Base-by-base conservation (phyloP, 2,888 invertebrate genomes). In the Phengaris alcon region DNA sequence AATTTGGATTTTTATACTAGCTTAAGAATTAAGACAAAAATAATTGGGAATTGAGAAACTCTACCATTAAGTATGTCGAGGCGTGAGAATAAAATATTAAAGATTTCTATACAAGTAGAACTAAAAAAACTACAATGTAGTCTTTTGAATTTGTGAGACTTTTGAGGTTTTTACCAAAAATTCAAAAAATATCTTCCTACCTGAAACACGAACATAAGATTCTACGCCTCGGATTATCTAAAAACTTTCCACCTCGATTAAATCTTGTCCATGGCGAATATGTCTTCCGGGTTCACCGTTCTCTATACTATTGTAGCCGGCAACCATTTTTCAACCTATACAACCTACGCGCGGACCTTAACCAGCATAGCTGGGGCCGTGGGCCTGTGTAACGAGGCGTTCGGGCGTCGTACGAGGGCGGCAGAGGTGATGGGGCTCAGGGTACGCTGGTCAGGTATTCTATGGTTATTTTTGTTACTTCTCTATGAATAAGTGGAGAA, bases 391-490 rank as follows among this genome's bases (percentile, higher is more conserved):
- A 80, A 77, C 79, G 78, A 79, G 75, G 77, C 80, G 77, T 76
- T 75, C 77, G 55, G 72, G 69, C 74, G 64, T 55, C 51, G 64
- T 75, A 74, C 64, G 74, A 74, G 76, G 73, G 59, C 72, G 76
- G 76, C 74, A 80, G 79, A 78, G 78, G 78, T 78, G 79, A 75
- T 77, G 80, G 74, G 80, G 88, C 57, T 86, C 89, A 82, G 74
- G 57, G 55, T 82, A 77, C 59, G 78, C 78, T 89, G 90, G 91
- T 77, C 78, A 81, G 80, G 79, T 84, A 85, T 86, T 86, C 87
- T 90, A 90, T 90, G 89, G 89, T 86, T 92, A 93, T 93, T 93
- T 93, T 93, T 93, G 92, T 90, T 93, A 92, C 92, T 92, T 91
- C 91, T 90, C 91, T 92, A 91, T 92, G 91, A 91, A 93, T 92